Base-by-base conservation (phyloP, 2,113 vertebrate species). In the Poecilia latipinna region DNA sequence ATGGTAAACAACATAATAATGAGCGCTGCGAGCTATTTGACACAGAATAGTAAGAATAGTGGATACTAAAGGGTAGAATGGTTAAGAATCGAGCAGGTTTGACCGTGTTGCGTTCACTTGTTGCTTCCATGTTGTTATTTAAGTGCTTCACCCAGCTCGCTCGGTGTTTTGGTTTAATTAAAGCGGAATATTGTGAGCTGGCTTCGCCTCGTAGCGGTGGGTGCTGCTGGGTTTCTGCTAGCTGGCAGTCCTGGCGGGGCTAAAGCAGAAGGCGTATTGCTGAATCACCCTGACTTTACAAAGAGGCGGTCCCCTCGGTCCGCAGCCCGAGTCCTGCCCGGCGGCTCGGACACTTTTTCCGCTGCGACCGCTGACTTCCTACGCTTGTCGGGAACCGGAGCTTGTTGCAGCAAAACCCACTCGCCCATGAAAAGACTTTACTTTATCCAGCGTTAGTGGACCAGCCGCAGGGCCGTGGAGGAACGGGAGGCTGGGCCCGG, bases 261-360 rank as follows among this genome's bases (percentile, higher is more conserved):
- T 64, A 75, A 57, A 78, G 77, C 75, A 65, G 51, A 64, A 70
- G 48, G 44, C 83, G 90, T 93, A 90, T 89, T 95, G 94, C 94
- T 95, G 94, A 95, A 94, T 95, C 94, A 95, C 93, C 72, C 54
- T 95, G 94, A 94, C 94, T 94, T 89, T 78, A 91, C 87, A 85
- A 91, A 91, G 88, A 82, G 66, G 54, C 79, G 77, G 82, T 78
- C 76, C 79, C 65, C 2, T 77, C 78, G 80, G 75, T 87, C 92
- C 77, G 81, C 84, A 80, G 74, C 75, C 78, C 37, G 71, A 79
- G 79, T 78, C 86, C 68, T 63, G 48, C 75, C 70, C 72, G 4
- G 51, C 81, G 70, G 78, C 26, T 76, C 67, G 74, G 79, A 86
- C 51, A 57, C 70, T 72, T 3, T 64, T 74, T 33, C 51, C 76